Conservation (phyloP, 2,888 invertebrate species). For the Euzophera pinguis region DNA sequence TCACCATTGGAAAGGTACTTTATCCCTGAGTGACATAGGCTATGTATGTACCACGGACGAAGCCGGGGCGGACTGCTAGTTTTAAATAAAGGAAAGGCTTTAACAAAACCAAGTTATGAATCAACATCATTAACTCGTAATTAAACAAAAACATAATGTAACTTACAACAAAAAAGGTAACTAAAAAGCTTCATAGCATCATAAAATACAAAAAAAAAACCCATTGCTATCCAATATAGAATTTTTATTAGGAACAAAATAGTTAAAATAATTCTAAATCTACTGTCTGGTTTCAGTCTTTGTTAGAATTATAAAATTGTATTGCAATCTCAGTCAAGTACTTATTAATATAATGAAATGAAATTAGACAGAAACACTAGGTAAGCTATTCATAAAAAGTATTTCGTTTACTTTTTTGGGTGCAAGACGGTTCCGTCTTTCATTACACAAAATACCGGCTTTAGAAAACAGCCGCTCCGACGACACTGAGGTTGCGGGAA, state of each 20-base stretch:
- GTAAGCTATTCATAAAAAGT: too few relatives aligned
- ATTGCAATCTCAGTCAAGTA: not conserved
- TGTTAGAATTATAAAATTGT: too few relatives aligned
- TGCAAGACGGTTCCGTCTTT: slow-evolving; percentile 16
- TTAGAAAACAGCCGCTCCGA: slow-evolving; percentile 25
- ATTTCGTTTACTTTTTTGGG: too few relatives aligned
- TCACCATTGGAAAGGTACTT: too few relatives aligned
- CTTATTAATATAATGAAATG: not conserved
- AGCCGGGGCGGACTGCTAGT: too few relatives aligned
- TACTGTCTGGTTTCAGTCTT: too few relatives aligned
- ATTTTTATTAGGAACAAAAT: not conserved
- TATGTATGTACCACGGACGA: too few relatives aligned
- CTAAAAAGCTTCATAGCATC: too few relatives aligned
- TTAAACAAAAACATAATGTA: too few relatives aligned
- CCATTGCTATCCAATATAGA: not conserved
- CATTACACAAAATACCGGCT: slow-evolving; percentile 22
- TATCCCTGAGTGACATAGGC: too few relatives aligned
- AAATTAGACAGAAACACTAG: not conserved
- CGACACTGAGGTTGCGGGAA: slow-evolving; percentile 22
- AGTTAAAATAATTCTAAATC: not conserved
- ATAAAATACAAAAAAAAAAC: too few relatives aligned
- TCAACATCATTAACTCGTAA: not conserved
- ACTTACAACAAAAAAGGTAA: too few relatives aligned
- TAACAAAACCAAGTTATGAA: not conserved
- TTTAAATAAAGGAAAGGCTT: not conserved